Evolutionary conservation across 2,113 vertebrate species (phyloP).

Genomic region (Monopterus albus): DNA sequence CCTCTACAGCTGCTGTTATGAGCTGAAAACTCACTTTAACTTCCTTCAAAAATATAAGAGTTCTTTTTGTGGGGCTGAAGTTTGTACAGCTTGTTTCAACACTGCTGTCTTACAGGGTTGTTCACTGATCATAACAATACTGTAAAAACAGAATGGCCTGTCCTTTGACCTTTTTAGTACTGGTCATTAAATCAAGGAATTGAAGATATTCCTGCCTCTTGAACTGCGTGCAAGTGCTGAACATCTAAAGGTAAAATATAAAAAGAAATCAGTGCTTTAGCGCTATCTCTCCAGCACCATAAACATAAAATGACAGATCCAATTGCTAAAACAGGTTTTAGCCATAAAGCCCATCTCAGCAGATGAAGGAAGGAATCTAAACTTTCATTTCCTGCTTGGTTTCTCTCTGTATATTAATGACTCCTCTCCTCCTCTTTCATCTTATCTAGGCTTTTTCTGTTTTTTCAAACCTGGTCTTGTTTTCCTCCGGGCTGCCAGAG

Average conservation of each 20-base stretch:
- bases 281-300: constrained; percentile 2
- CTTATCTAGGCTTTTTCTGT: constrained; percentile 22
- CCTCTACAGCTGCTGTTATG: constrained; percentile 40
- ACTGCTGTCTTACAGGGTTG: neutral
- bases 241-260: constrained; percentile 1
- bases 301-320: constrained; percentile 44
- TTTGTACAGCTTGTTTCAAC: neutral
- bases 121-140: constrained; percentile 9
- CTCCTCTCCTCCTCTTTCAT: constrained; percentile 27
- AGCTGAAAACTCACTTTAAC: constrained; percentile 45
- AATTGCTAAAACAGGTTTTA: constrained; percentile 33
- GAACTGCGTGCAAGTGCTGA: neutral
- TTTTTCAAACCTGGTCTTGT: constrained; percentile 16
- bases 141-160: neutral
- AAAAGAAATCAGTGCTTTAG: constrained; percentile 9
- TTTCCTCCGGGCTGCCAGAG: constrained; percentile 50
- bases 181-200: neutral
- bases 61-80: neutral
- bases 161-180: constrained; percentile 22
- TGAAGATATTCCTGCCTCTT: neutral
- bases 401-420: constrained; percentile 56
- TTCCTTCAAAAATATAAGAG: neutral
- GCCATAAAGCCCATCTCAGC: constrained; percentile 34
- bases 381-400: constrained; percentile 67
- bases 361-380: constrained; percentile 48